Conservation (phyloP, 2,888 invertebrate species). For the Orchesella flavescens region DNA sequence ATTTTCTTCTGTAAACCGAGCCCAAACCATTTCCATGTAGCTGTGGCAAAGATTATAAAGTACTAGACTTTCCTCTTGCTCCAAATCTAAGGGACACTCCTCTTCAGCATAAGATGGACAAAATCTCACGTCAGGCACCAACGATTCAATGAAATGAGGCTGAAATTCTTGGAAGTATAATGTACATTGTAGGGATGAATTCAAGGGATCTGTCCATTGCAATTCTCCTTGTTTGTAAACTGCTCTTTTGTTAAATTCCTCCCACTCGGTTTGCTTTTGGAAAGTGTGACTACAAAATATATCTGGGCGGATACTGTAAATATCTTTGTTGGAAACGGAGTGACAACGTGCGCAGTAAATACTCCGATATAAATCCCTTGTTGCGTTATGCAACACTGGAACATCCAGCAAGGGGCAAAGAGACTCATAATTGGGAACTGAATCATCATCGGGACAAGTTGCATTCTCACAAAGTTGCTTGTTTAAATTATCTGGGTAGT, state of each 20-base stretch:
- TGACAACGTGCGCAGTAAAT: slow-evolving; percentile 73
- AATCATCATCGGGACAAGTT: not conserved
- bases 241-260: slow-evolving; percentile 41
- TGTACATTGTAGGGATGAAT: slow-evolving; percentile 22
- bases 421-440: not conserved
- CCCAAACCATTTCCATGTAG: slow-evolving; percentile 65
- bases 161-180: slow-evolving; percentile 49
- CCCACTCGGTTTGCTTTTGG: slow-evolving; percentile 20
- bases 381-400: slow-evolving; percentile 70
- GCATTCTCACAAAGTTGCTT: slow-evolving; percentile 32
- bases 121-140: slow-evolving; percentile 48
- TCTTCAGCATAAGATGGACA: slow-evolving; percentile 30
- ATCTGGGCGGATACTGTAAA: slow-evolving; percentile 39
- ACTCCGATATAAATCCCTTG: slow-evolving; percentile 72
- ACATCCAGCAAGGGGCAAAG: slow-evolving; percentile 72
- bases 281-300: slow-evolving; percentile 35
- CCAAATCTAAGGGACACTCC: slow-evolving; percentile 30
- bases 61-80: not conserved
- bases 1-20: not conserved
- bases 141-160: slow-evolving; percentile 1
- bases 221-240: slow-evolving; percentile 51
- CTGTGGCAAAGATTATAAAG: slow-evolving; percentile 58
- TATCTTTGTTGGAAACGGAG: slow-evolving; percentile 53
- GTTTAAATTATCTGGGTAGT: slow-evolving; percentile 28
- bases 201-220: slow-evolving; percentile 36